Base-by-base conservation (phyloP, 2,888 invertebrate genomes). In the Drosophila mulleri region DNA sequence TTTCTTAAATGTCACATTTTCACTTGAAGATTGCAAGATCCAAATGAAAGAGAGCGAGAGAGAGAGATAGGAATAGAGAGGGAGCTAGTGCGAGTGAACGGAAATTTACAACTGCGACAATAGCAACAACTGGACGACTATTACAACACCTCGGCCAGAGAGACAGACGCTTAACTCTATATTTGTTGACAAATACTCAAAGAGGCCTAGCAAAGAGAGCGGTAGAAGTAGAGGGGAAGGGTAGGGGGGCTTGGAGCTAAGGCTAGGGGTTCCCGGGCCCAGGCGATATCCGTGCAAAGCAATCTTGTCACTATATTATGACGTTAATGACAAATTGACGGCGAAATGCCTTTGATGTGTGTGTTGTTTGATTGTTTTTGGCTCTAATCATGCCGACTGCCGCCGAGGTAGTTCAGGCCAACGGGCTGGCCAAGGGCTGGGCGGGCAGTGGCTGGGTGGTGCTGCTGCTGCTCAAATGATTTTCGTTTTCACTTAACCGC, bases 281-380 rank as follows among this genome's bases (percentile, higher is more conserved):
- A 45, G 29, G 63, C 74, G 75, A 76, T 87, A 89, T 90, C 87
- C 90, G 82, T 87, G 90, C 87, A 88, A 82, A 83, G 83, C 91
- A 86, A 91, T 90, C 89, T 86, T 91, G 92, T 91, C 91, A 90
- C 87, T 91, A 90, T 90, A 90, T 91, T 91, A 89, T 88, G 83
- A 83, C 83, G 81, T 79, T 90, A 91, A 92, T 91, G 91, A 92
- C 92, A 92, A 92, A 92, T 92, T 92, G 92, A 84, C 92, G 92
- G 92, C 83, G 65, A 80, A 90, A 85, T 79, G 78, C 72, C 82
- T 92, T 91, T 92, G 91, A 92, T 80, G 91, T 91, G 78, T 90
- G 75, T 78, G 84, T 77, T 89, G 90, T 92, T 91, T 92, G 90
- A 91, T 91, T 91, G 91, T 91, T 77, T 80, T 78, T 77, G 83